Conservation (phyloP, 2,113 vertebrate species). For the Zapornia atra region DNA sequence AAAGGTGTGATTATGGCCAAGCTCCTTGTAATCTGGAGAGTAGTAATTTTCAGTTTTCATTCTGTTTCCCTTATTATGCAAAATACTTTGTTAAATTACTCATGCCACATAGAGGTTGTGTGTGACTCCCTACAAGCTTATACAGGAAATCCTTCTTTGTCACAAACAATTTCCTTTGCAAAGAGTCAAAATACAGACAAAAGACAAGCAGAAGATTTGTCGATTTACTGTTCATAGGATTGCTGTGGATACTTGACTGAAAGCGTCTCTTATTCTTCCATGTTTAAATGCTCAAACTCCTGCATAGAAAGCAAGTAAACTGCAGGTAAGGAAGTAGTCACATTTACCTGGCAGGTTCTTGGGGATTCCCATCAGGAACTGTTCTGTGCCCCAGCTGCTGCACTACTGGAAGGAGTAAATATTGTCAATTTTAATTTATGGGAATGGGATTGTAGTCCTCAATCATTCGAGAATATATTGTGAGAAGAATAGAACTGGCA, state of each 20-base stretch:
- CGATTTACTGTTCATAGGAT: neutral
- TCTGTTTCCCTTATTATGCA: neutral
- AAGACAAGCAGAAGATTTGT: neutral
- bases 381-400: neutral
- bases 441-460: neutral
- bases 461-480: neutral
- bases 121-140: neutral
- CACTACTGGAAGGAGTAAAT: neutral
- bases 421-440: neutral
- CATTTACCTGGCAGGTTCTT: neutral
- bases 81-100: neutral
- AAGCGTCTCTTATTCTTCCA: neutral
- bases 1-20: neutral
- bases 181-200: neutral
- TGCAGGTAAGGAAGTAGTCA: neutral
- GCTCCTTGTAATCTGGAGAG: neutral
- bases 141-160: neutral
- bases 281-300: neutral
- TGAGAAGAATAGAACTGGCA: neutral
- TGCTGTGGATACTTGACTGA: neutral
- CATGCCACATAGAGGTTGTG: fast-evolving
- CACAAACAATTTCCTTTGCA: neutral
- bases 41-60: neutral
- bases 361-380: neutral
- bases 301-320: neutral